Percentiles rank a stretch among this genome's conserved stretches.
Conservation (phyloP, 2,113 vertebrate genomes). For the Labeo catla region DNA sequence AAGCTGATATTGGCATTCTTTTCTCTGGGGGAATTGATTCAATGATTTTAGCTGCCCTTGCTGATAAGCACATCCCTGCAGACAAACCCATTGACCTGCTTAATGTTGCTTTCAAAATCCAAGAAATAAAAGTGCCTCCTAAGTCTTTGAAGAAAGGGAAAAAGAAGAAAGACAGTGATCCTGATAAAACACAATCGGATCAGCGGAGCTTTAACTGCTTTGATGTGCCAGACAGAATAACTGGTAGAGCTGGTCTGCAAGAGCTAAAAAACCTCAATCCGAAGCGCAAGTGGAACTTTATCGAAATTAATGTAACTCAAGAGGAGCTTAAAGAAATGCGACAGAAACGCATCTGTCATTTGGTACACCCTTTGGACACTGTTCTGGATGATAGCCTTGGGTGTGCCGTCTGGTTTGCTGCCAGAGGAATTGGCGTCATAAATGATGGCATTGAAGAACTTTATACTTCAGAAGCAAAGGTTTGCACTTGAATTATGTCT, state of each 20-base stretch:
- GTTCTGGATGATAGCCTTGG: constrained; percentile 97
- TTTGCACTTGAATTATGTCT: neutral
- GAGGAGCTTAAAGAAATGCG: constrained; percentile 86
- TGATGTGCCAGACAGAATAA: constrained; percentile 88
- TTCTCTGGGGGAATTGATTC: constrained; percentile 97
- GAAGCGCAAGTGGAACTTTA: constrained; percentile 89
- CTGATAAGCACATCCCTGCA: constrained; percentile 83
- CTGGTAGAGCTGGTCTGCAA: constrained; percentile 83
- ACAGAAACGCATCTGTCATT: constrained; percentile 73
- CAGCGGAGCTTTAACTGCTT: constrained; percentile 59
- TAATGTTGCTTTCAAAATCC: constrained; percentile 88
- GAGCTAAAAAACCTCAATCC: constrained; percentile 82
- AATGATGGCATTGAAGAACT: constrained; percentile 59
- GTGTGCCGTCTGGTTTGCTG: constrained; percentile 96
- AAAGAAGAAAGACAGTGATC: constrained; percentile 56
- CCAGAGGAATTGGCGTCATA: constrained; percentile 83
- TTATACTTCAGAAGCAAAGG: constrained; percentile 87
- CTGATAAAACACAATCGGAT: neutral
- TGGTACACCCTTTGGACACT: constrained; percentile 86
- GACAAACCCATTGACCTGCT: constrained; percentile 90
- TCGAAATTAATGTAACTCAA: constrained; percentile 87
- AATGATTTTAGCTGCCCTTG: constrained; percentile 87
- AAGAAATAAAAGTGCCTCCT: constrained; percentile 63
- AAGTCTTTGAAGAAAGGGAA: constrained; percentile 55
- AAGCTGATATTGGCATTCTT: constrained; percentile 82